These are phyloP conservation scores for Macroglossus sobrinus DNA, from an alignment of 2,113 vertebrate species.

Conservation along the genomic window DNA sequence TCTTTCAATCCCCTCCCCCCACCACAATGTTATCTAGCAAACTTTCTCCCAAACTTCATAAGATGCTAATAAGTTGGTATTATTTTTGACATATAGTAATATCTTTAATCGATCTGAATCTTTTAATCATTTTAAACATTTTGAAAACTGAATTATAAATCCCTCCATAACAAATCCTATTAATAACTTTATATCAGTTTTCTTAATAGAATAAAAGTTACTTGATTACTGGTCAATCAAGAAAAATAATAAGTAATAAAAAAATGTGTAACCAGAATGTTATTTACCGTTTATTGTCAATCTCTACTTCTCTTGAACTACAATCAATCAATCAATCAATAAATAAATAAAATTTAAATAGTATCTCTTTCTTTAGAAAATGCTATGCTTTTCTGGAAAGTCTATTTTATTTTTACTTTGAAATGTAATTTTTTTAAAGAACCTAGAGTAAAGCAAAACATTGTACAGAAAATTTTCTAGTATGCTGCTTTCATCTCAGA, in stretches of 20 bases:
- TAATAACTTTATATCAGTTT: neutral
- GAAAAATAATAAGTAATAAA: neutral
- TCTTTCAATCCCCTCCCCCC: neutral
- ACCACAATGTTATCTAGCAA: neutral
- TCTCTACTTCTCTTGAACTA: neutral
- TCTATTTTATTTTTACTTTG: neutral
- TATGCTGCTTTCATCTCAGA: neutral
- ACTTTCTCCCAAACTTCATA: neutral
- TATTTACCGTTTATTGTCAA: neutral
- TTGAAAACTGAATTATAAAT: neutral
- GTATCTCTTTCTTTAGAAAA: neutral
- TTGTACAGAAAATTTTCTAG: neutral
- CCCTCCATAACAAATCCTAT: neutral
- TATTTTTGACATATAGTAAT: neutral
- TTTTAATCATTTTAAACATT: neutral
- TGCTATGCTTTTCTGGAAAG: neutral
- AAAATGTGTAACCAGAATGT: neutral
- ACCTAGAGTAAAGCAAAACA: neutral
- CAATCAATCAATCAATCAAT: no score
- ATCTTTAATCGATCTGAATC: neutral
- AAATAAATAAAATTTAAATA: neutral
- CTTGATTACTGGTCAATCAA: neutral
- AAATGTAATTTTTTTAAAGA: neutral
- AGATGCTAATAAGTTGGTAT: neutral
- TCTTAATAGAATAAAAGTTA: neutral